Evolutionary conservation across 2,113 vertebrate species (phyloP), one percentile per base, ranked within the genome.

Genomic region (Aegypius monachus): DNA sequence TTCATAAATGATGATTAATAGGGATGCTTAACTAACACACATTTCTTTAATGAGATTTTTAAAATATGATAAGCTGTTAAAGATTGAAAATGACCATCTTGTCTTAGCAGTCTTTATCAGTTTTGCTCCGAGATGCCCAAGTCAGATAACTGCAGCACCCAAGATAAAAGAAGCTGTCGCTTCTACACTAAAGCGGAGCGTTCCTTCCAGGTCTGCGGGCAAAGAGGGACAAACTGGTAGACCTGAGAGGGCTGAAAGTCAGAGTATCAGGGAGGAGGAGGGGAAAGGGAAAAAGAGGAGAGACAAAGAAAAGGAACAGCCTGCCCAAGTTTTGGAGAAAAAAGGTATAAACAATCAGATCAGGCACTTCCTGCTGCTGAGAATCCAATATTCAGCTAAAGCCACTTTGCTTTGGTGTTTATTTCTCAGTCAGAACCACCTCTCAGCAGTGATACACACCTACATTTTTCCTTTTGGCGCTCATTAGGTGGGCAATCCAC

Each of bases 221-320:
- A 88, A 32, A 68, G 20, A 40, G 23, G 50, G 10, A 79, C 14
- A 2, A 2, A 48, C 10, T 43, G 23, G 32, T 16, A 59, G 20
- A 70, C 10, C 32, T 17, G 38, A 55, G 72, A 84, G 12, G 21
- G 26, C 29, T 89, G 61, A 47, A 77, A 81, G 34, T 43, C 45
- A 75, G 47, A 82, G 58, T 9, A 50, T 1, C 0, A 0, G 10
- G 6, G 29, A 22, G 11, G 7, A 34, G 14, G 27, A 52, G 5
- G 5, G 11, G 17, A 67, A 65, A 23, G 13, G 9, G 6, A 22
- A 34, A 36, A 38, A 38, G 22, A 68, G 4, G 23, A 73, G 31
- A 86, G 23, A 48, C 11, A 62, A 66, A 36, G 16, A 40, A 61
- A 80, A 61, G 25, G n/a, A 59, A 42, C 8, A 62, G 25, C 27